These are phyloP conservation scores for Himalopsyche phryganea DNA, from an alignment of 1,140 invertebrate genomes.

Conservation along the genomic window DNA sequence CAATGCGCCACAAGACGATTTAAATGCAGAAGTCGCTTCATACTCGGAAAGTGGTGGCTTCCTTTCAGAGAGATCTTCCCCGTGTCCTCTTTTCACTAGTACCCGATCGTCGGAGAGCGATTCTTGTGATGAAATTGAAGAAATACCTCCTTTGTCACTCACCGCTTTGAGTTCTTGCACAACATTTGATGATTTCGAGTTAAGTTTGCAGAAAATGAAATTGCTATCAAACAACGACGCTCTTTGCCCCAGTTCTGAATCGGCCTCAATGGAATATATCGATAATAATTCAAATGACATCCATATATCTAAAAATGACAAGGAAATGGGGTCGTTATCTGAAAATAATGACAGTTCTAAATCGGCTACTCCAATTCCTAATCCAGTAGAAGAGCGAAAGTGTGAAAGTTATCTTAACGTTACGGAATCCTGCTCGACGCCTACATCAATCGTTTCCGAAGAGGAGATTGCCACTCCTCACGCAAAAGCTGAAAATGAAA, in stretches of 20 bases:
- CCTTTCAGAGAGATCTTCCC: background rate
- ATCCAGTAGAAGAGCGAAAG: too few relatives aligned
- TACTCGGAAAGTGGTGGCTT: too few relatives aligned
- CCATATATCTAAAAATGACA: background rate
- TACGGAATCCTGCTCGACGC: slow-evolving; percentile 43
- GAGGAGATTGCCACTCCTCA: slow-evolving; percentile 32
- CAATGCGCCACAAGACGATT: slow-evolving; percentile 9
- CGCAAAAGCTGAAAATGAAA: slow-evolving; percentile 21
- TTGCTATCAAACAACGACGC: background rate
- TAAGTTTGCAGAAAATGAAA: background rate
- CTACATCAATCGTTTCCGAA: slow-evolving; percentile 48
- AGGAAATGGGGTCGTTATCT: too few relatives aligned
- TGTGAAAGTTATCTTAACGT: background rate
- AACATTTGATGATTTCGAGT: background rate
- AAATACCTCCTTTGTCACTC: background rate
- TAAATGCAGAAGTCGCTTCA: too few relatives aligned
- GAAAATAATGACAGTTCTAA: too few relatives aligned
- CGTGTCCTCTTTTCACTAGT: background rate
- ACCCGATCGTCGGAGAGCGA: background rate
- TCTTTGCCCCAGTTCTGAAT: slow-evolving; percentile 3
- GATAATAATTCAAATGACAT: slow-evolving; percentile 2
- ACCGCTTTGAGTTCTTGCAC: background rate
- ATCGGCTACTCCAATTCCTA: too few relatives aligned
- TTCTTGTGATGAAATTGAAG: background rate
- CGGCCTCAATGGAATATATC: background rate